Evolutionary conservation across 2,888 invertebrate species (phyloP).

Genomic region (Strigamia maritima): DNA sequence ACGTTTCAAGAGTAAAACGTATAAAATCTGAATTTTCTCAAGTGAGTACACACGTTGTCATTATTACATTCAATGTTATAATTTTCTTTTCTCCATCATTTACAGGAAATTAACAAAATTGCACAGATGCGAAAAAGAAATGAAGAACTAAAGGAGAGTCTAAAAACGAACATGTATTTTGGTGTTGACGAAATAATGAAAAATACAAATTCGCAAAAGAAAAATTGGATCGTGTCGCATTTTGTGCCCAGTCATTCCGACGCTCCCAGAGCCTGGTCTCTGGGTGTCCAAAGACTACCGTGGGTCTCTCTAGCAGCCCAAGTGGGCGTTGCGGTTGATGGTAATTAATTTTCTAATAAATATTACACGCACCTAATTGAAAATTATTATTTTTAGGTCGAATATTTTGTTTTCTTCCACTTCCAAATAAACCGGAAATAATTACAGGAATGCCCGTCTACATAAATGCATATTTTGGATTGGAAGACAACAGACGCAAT

Average conservation of each 20-base stretch:
- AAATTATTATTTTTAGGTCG: neutral
- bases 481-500: neutral
- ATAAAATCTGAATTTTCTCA: slow-evolving; percentile 80
- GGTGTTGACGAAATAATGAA: neutral
- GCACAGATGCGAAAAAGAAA: neutral
- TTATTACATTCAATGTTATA: neutral
- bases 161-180: neutral
- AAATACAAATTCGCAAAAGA: too few species aligned
- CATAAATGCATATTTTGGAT: neutral
- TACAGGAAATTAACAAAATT: neutral
- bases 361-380: neutral
- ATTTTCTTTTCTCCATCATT: too few species aligned
- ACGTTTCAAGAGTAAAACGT: slow-evolving; percentile 53
- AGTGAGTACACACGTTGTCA: too few species aligned
- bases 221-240: neutral
- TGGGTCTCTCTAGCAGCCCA: neutral
- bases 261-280: neutral
- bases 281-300: neutral
- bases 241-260: neutral
- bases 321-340: too few species aligned
- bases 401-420: neutral
- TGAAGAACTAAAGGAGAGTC: neutral
- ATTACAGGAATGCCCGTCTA: neutral
- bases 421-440: neutral
- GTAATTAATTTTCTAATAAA: too few species aligned